phyloP scores from a whole-genome alignment of 2,797 vertebrate species.

The Gambelia wislizenii region DNA sequence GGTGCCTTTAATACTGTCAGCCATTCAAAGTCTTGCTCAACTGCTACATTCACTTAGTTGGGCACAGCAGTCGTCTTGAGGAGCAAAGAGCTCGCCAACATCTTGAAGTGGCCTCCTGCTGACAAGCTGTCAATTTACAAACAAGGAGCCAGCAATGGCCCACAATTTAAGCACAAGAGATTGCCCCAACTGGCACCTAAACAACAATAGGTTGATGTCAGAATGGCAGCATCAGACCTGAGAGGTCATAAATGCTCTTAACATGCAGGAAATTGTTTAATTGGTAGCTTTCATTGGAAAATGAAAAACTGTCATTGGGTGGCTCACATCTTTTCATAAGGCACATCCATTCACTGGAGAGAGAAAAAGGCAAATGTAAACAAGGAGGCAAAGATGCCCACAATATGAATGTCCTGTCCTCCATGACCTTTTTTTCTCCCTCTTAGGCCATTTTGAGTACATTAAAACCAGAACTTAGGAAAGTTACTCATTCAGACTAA shows the following conservation, averaged over 20 bases:
- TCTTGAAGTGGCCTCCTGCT: slow-evolving; percentile 67
- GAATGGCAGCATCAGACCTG: slow-evolving; percentile 32
- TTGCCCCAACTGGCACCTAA: slow-evolving; percentile 54
- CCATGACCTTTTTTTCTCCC: background rate
- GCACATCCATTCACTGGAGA: slow-evolving; percentile 6
- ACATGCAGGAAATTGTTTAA: slow-evolving; percentile 24
- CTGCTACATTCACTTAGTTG: slow-evolving; percentile 66
- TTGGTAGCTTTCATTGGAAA: slow-evolving; percentile 43
- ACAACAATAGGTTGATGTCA: slow-evolving; percentile 52
- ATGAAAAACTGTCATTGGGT: background rate
- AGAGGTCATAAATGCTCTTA: slow-evolving; percentile 32
- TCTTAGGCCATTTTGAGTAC: background rate
- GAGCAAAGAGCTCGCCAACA: slow-evolving; percentile 62
- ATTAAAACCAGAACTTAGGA: background rate
- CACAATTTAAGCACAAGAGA: slow-evolving; percentile 61
- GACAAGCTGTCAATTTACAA: slow-evolving; percentile 67
- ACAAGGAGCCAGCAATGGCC: slow-evolving; percentile 52
- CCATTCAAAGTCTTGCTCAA: slow-evolving; percentile 58
- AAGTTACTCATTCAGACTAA: background rate
- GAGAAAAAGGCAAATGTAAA: slow-evolving; percentile 3
- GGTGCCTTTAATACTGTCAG: slow-evolving; percentile 55
- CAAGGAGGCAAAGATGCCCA: background rate
- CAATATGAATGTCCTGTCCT: background rate
- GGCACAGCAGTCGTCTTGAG: slow-evolving; percentile 71
- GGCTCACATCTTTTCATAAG: slow-evolving; percentile 12